phyloP scores from a whole-genome alignment of 1,140 invertebrate species.

The Hyles euphorbiae region DNA sequence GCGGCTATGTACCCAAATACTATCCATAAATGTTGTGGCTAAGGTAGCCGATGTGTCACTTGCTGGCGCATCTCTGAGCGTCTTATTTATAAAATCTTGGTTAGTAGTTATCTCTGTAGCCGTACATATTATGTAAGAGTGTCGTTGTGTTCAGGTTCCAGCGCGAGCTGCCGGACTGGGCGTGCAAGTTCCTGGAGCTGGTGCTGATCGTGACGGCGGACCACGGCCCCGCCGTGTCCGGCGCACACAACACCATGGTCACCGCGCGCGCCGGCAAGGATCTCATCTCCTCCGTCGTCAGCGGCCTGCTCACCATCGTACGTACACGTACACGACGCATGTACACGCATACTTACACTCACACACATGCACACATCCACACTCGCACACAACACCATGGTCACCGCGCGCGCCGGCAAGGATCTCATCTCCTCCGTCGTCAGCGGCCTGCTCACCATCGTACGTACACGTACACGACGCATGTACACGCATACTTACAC shows the following conservation, averaged over 20 bases:
- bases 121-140: too few species aligned
- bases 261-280: conserved; percentile 99
- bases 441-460: conserved; percentile 97
- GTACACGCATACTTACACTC: too few species aligned
- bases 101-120: neutral
- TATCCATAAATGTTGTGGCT: too few species aligned
- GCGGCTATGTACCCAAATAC: too few species aligned
- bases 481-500: too few species aligned
- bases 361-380: too few species aligned
- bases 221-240: conserved; percentile 99
- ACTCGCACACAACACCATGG: conserved; percentile 87
- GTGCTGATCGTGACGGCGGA: conserved; percentile 99
- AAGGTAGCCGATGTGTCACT: too few species aligned
- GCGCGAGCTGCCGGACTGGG: conserved; percentile 93
- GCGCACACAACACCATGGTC: conserved; percentile 99
- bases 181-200: conserved; percentile 99
- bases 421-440: conserved; percentile 98
- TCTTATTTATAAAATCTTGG: too few species aligned
- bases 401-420: conserved; percentile 98
- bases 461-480: conserved; percentile 75
- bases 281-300: conserved; percentile 97
- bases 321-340: conserved; percentile 60
- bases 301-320: conserved; percentile 98
- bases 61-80: too few species aligned
- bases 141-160: conserved; percentile 82